A percentile compares a stretch with the other conserved stretches of the same genome.
These are phyloP conservation scores for Diadromus collaris DNA, from an alignment of 2,888 invertebrate species.

Conservation along the genomic window DNA sequence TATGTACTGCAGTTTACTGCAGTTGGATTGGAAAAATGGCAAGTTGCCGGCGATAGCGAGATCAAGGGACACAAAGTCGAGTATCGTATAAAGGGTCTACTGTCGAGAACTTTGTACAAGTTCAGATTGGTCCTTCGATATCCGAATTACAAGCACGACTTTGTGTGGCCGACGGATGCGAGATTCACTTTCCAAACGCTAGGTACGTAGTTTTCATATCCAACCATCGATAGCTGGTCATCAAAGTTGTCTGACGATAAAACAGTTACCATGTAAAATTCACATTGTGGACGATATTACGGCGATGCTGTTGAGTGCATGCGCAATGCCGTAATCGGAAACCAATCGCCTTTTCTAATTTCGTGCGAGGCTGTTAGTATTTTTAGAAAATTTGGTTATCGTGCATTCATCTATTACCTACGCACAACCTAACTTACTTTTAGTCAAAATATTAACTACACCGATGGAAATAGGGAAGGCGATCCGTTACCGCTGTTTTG, in stretches of 20 bases:
- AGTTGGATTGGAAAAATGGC: slow-evolving; percentile 80
- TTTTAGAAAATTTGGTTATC: too few species aligned
- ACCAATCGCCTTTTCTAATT: too few species aligned
- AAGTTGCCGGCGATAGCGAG: slow-evolving; percentile 68
- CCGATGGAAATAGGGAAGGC: too few species aligned
- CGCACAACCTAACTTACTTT: too few species aligned
- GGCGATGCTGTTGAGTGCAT: too few species aligned
- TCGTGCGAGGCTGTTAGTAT: too few species aligned
- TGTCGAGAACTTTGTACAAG: slow-evolving; percentile 89
- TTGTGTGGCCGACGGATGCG: slow-evolving; percentile 87
- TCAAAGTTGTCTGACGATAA: not conserved
- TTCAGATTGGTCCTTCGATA: slow-evolving; percentile 87
- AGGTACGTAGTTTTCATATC: slow-evolving; percentile 81
- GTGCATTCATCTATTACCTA: too few species aligned
- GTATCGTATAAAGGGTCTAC: slow-evolving; percentile 80
- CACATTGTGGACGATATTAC: too few species aligned
- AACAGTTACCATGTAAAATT: too few species aligned
- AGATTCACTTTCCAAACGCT: slow-evolving; percentile 89
- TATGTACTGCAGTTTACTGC: slow-evolving; percentile 81
- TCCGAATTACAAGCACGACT: slow-evolving; percentile 82
- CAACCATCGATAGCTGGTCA: not conserved
- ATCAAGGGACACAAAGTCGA: slow-evolving; percentile 68
- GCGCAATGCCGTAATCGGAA: too few species aligned
- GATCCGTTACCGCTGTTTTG: too few species aligned
- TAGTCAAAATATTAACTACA: too few species aligned